These are phyloP conservation scores for Felis catus DNA, from an alignment of 2,113 vertebrate species.

Conservation along the genomic window F.catus_Fca126_mat1.0 CM031429.1:78363501-78364000, in stretches of 20 bases:
- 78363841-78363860: too few species aligned
- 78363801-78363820: neutral
- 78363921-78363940: too few species aligned
- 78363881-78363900: too few species aligned
- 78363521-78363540: neutral
- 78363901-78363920: too few species aligned
- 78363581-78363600: neutral
- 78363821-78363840: neutral
- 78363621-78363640: neutral
- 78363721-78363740: neutral
- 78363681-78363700: neutral
- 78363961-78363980: too few species aligned
- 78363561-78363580: neutral
- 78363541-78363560: neutral
- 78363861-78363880: too few species aligned
- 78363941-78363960: too few species aligned
- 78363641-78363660: neutral
- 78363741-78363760: neutral
- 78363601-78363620: fast-evolving
- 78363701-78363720: neutral
- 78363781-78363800: neutral
- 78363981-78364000: too few species aligned
- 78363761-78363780: neutral
- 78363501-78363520: neutral
- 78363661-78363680: neutral